Evolutionary conservation across 2,888 invertebrate species (phyloP), one percentile per base, ranked within the genome.

Genomic region (Carpatolechia fugitivella): DNA sequence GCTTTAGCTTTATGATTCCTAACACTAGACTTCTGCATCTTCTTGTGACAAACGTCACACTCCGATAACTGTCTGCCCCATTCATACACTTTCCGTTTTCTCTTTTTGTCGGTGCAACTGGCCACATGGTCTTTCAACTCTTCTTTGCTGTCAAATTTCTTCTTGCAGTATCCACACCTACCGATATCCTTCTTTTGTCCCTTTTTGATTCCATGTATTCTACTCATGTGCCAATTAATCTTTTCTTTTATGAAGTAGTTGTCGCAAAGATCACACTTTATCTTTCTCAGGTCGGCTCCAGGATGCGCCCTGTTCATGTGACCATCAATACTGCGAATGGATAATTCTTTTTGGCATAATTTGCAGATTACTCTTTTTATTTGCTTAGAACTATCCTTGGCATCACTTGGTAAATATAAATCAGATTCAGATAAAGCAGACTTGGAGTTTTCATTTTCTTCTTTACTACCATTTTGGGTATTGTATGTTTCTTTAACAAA

Each of bases 41-140:
- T 62, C 60, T 80, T 80, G 38, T 78, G 63, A 18, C 85, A 85
- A 0, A 78, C 51, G 0, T 82, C 78, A n/a, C 85, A 85, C 18
- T 80, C 71, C 0, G 58, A 53, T 5, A 78, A 40, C 33, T 69
- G 63, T 0, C 72, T 70, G n/a, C 71, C 65, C 47, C 75, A 56
- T 3, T 72, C 68, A 6, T 57, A 62, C 0, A 24, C 33, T 38
- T 67, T 74, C 2, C 75, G 55, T 49, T 65, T 77, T 18, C 64
- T 74, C 7, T 69, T 78, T 58, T 76, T 82, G 0, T 59, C 57
- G 0, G 64, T 56, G 29, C 84, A 85, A 0, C 53, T 56, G 0
- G 35, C 3, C 0, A 70, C 69, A 31, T 85, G 84, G 0, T 68
- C 60, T 0, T 70, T n/a, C 0, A 85, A 50, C 0, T n/a, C 0